Conservation (phyloP, 2,888 invertebrate species). For the Melanostoma scalare region DNA sequence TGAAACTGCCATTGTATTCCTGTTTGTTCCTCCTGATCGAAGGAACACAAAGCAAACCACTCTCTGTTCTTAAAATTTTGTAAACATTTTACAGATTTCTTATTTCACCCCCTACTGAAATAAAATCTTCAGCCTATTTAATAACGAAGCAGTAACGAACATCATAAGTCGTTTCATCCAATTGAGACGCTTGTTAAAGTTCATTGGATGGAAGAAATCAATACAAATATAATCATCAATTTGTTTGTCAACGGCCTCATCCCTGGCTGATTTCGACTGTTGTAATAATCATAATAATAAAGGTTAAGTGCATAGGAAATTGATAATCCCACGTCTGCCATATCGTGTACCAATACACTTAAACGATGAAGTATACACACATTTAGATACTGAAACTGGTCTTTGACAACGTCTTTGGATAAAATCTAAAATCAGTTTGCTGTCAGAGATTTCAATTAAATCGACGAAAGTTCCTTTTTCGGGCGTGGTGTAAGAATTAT, state of each 20-base stretch:
- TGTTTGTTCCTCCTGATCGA: too few species aligned
- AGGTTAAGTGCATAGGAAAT: conserved; percentile 22
- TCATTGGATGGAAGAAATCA: background rate
- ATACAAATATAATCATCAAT: conserved; percentile 10
- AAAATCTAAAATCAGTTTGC: conserved; percentile 27
- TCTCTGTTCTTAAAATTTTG: too few species aligned
- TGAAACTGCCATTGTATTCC: too few species aligned
- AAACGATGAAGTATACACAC: background rate
- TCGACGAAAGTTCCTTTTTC: conserved; percentile 7
- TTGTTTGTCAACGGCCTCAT: conserved; percentile 7
- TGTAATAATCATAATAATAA: conserved; percentile 20
- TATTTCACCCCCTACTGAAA: too few species aligned
- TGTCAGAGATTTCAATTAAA: conserved; percentile 32
- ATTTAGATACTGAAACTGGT: too few species aligned
- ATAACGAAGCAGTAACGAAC: background rate
- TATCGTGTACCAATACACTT: background rate
- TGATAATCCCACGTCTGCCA: conserved; percentile 26
- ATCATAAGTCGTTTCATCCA: conserved; percentile 1
- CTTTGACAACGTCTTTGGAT: background rate
- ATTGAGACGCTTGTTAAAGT: conserved; percentile 4
- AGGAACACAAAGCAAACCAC: too few species aligned
- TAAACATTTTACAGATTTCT: too few species aligned
- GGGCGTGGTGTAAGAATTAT: conserved; percentile 16
- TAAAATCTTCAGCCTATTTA: background rate
- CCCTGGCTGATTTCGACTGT: background rate